These are phyloP conservation scores for Ashinkailepas kermadecensis DNA, from an alignment of 2,888 invertebrate genomes.

Conservation along the genomic window DNA sequence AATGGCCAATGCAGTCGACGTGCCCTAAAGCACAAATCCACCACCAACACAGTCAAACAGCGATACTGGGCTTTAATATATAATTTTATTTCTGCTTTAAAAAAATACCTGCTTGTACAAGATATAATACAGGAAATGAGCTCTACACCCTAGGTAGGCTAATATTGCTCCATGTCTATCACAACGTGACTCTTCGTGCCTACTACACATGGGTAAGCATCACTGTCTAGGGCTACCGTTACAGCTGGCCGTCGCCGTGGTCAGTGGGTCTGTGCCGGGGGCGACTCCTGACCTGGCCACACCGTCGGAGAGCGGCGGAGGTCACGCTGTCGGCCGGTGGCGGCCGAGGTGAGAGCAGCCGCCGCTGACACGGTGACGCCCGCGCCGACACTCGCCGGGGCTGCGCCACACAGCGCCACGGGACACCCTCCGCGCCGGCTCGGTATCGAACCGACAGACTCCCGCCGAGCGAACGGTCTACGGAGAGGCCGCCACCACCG, in stretches of 20 bases:
- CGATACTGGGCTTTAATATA: slow-evolving; percentile 5
- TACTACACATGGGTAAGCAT: slow-evolving; percentile 11
- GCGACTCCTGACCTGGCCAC: no score
- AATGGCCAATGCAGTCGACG: no score
- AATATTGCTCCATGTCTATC: slow-evolving; percentile 21
- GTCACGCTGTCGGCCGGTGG: background rate
- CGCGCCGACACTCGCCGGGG: no score
- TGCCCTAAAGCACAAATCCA: no score
- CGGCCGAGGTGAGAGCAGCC: background rate
- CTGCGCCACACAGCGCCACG: no score
- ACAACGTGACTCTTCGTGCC: slow-evolving; percentile 16
- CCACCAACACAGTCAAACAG: background rate
- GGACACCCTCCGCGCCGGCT: no score
- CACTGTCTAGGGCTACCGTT: background rate
- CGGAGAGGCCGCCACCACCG: no score
- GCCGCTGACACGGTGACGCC: no score
- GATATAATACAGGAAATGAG: slow-evolving; percentile 22
- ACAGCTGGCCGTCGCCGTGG: background rate
- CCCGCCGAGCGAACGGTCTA: no score
- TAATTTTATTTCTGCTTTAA: slow-evolving; percentile 21
- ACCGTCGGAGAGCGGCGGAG: background rate
- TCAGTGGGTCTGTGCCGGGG: background rate
- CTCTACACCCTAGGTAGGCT: slow-evolving; percentile 18
- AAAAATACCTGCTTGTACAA: slow-evolving; percentile 22
- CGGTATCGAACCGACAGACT: no score